phyloP scores from a whole-genome alignment of 2,113 vertebrate species.

The Apteryx owenii region DNA sequence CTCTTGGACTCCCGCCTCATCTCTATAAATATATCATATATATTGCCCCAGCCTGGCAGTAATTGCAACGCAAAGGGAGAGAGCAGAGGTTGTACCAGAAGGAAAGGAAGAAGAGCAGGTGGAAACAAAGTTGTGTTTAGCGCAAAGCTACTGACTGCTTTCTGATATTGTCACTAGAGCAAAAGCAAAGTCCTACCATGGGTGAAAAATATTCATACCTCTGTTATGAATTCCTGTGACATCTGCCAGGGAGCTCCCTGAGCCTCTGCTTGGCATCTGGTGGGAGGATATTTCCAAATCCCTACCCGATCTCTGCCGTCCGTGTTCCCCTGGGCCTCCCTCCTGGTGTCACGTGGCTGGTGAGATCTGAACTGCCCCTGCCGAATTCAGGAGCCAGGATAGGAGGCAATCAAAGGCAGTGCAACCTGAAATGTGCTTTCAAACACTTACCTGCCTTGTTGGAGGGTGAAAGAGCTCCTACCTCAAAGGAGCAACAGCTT shows the following conservation, averaged over 20 bases:
- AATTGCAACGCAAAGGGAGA: background rate
- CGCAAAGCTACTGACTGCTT: background rate
- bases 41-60: fast-evolving
- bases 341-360: background rate
- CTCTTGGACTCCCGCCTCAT: background rate
- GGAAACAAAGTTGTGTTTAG: background rate
- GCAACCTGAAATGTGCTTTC: background rate
- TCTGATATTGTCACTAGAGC: background rate
- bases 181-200: background rate
- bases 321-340: background rate
- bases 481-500: background rate
- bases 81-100: background rate
- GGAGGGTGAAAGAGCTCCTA: background rate
- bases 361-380: background rate
- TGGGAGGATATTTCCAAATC: background rate
- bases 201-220: background rate
- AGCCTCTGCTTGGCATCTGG: background rate
- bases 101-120: background rate
- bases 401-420: background rate
- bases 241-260: background rate
- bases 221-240: background rate
- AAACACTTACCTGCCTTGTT: background rate
- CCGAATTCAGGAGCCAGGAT: background rate
- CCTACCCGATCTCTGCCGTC: background rate
- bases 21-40: background rate